Percentiles rank a stretch among this genome's conserved stretches.
Evolutionary conservation across 2,888 invertebrate genomes (phyloP).

Genomic region (Gortyna flavago): DNA sequence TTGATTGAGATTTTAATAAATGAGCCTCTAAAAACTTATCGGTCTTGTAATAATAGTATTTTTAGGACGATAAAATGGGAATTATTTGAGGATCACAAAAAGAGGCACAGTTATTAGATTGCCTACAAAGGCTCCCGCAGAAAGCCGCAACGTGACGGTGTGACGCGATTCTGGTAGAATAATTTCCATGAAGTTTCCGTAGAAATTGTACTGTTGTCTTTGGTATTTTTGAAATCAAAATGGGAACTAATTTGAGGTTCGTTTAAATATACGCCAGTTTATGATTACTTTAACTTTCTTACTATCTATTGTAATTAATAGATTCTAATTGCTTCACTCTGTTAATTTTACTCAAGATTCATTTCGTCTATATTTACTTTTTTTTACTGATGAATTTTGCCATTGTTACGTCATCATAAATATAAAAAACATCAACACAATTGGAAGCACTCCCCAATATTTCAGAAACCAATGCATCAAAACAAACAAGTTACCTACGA

Average conservation of each 20-base stretch:
- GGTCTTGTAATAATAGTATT: neutral
- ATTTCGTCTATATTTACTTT: neutral
- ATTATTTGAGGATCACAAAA: neutral
- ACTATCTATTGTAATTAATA: no score
- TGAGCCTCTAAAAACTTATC: neutral
- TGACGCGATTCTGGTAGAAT: no score
- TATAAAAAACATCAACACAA: neutral
- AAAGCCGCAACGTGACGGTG: no score
- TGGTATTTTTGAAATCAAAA: neutral
- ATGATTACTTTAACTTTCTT: neutral
- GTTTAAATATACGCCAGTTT: no score
- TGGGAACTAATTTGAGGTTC: neutral
- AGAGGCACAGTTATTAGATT: neutral
- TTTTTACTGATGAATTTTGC: neutral
- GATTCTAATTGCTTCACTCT: neutral
- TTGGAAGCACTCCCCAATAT: neutral
- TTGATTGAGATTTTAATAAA: no score
- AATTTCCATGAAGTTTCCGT: no score
- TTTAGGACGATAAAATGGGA: neutral
- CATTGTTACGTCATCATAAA: neutral
- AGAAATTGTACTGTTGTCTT: no score
- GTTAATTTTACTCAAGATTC: no score
- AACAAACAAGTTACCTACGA: constrained; percentile 18
- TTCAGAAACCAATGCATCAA: constrained; percentile 3
- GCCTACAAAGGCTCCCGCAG: neutral